phyloP scores from a whole-genome alignment of 2,113 vertebrate species.

The Vanacampus margaritifer region DNA sequence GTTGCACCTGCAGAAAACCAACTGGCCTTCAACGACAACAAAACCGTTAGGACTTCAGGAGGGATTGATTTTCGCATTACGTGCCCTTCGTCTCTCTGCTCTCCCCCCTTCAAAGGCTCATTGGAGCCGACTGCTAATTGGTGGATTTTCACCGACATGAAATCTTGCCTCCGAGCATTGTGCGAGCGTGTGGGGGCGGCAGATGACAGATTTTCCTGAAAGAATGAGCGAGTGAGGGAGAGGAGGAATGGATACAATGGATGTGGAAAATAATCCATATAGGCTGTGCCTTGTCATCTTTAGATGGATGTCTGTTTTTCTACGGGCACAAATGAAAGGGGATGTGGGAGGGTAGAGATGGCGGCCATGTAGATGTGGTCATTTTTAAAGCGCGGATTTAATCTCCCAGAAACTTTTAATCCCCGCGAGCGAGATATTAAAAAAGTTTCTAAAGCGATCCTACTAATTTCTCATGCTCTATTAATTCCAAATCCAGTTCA shows the following conservation, averaged over 20 bases:
- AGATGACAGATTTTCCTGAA: slow-evolving; percentile 31
- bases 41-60: not conserved
- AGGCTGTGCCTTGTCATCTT: slow-evolving; percentile 23
- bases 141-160: slow-evolving; percentile 52
- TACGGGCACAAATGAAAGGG: not conserved
- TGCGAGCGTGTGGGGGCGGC: slow-evolving; percentile 20
- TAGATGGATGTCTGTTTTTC: slow-evolving; percentile 30
- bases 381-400: slow-evolving; percentile 6
- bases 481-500: slow-evolving; percentile 26
- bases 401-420: not conserved
- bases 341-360: not conserved
- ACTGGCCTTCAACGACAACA: not conserved
- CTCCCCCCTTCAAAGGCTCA: slow-evolving; percentile 13
- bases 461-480: slow-evolving; percentile 21
- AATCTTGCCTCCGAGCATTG: slow-evolving; percentile 45
- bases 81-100: not conserved
- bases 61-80: not conserved
- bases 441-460: slow-evolving; percentile 12
- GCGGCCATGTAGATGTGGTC: not conserved
- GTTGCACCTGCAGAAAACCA: not conserved
- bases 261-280: not conserved
- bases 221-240: slow-evolving; percentile 11
- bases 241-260: not conserved
- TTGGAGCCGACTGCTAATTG: slow-evolving; percentile 53
- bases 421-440: slow-evolving; percentile 22